Evolutionary conservation across 2,888 invertebrate genomes (phyloP).

Genomic region (Portevinia maculata): DNA sequence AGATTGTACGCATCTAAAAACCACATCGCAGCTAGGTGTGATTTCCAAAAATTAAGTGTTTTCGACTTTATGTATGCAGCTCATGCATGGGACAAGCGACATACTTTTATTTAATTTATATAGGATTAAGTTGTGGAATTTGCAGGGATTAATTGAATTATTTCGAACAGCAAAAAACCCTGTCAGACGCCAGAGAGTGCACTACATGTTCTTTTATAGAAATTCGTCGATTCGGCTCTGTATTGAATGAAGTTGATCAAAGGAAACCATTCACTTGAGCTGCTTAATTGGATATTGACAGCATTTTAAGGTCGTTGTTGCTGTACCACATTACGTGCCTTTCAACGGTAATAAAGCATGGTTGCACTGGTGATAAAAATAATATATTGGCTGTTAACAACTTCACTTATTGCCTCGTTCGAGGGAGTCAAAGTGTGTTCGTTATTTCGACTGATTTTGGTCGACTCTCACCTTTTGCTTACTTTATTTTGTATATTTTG

Average conservation of each 20-base stretch:
- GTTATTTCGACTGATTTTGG: not conserved
- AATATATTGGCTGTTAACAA: constrained; percentile 56
- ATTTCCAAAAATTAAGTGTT: too few species aligned
- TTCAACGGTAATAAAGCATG: constrained; percentile 53
- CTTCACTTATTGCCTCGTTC: constrained; percentile 33
- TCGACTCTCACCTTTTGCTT: too few species aligned
- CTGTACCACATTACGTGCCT: constrained; percentile 28
- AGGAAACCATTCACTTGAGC: not conserved
- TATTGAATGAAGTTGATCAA: constrained; percentile 15
- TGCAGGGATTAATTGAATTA: not conserved
- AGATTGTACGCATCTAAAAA: too few species aligned
- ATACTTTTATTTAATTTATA: too few species aligned
- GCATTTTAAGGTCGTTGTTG: constrained; percentile 13
- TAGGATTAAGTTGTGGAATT: not conserved
- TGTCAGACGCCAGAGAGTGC: not conserved
- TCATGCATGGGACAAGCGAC: too few species aligned
- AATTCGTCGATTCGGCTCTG: not conserved
- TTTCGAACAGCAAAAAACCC: not conserved
- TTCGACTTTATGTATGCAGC: too few species aligned
- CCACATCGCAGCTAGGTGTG: too few species aligned
- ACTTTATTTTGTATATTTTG: too few species aligned
- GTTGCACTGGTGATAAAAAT: constrained; percentile 43
- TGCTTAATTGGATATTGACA: not conserved
- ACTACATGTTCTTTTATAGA: constrained; percentile 40
- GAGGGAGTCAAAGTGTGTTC: not conserved